Evolutionary conservation across 1,140 invertebrate species (phyloP), one percentile per base, ranked within the genome.

Genomic region (Belonocnema kinseyi): DNA sequence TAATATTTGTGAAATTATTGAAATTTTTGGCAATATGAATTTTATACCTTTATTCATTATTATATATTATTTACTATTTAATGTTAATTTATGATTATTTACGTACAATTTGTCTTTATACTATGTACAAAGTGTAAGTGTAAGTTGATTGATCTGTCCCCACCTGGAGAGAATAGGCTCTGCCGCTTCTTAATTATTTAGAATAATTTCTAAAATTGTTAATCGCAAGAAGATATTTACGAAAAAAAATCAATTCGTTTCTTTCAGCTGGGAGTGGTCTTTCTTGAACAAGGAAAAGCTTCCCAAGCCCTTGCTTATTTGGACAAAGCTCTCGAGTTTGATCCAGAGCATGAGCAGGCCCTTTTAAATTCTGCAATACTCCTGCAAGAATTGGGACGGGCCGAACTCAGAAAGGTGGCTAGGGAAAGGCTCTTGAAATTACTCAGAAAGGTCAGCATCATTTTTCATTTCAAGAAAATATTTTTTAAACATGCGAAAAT

Each of bases 271-370:
- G 98, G 98, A 33, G 98, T 99, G 50, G 98, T 99, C 0, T 95
- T 97, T 80, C 91, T 99, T 80, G 98, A 99, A 87, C 96, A 97
- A 92, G 96, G 97, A 33, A 97, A 98, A 90, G 95, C 96, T 1
- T 95, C 96, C 0, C 96, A 98, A 89, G 98, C 98, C 1, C 91
- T 98, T 46, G 95, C 96, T 1, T 98, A 98, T 88, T 94, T 99
- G 85, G 97, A 99, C 87, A 97, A 97, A 92, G 98, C 98, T 0
- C 91, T 99, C 51, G 96, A 97, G 88, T 93, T 97, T 87, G 96
- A 98, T 91, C 98, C 98, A 0, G 97, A 98, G 79, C 98, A 99
- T 88, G 95, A 98, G 90, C 97, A 98, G 90, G 97, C 98, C 0
- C 91, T 99, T 58, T 93, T 99, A 13, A 99, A 99, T 90, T 99